phyloP scores from a whole-genome alignment of 2,113 vertebrate species.

The Haemorhous mexicanus region DNA sequence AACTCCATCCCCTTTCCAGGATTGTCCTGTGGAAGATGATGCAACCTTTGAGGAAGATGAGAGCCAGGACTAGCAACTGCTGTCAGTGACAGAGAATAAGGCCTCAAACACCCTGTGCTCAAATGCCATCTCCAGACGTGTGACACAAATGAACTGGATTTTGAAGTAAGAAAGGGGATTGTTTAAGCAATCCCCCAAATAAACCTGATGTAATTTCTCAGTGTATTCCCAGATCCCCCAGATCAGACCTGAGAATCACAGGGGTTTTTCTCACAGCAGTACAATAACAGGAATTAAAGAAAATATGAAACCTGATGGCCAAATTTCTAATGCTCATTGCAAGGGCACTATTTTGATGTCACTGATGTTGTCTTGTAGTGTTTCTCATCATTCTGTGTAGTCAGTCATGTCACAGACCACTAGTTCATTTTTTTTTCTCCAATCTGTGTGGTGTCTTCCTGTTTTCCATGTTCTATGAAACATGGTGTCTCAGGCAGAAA shows the following conservation, averaged over 20 bases:
- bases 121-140: conserved; percentile 64
- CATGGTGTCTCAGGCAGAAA: conserved; percentile 79
- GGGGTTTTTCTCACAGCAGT: not conserved
- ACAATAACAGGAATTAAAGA: not conserved
- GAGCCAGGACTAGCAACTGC: conserved; percentile 70
- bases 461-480: not conserved
- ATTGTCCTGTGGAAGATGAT: conserved; percentile 63
- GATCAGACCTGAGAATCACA: not conserved
- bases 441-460: not conserved
- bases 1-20: conserved; percentile 50
- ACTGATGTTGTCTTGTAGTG: not conserved
- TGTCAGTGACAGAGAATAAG: not conserved
- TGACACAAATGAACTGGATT: conserved; percentile 71
- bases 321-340: not conserved
- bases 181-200: not conserved
- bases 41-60: conserved; percentile 65
- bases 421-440: not conserved
- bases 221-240: not conserved
- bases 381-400: not conserved
- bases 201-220: not conserved
- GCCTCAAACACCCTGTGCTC: conserved; percentile 64
- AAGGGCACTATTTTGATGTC: not conserved
- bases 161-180: conserved; percentile 63
- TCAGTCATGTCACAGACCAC: not conserved
- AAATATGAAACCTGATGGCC: not conserved